Evolutionary conservation across 1,140 invertebrate species (phyloP).

Genomic region (Drosophila dunni): DNA sequence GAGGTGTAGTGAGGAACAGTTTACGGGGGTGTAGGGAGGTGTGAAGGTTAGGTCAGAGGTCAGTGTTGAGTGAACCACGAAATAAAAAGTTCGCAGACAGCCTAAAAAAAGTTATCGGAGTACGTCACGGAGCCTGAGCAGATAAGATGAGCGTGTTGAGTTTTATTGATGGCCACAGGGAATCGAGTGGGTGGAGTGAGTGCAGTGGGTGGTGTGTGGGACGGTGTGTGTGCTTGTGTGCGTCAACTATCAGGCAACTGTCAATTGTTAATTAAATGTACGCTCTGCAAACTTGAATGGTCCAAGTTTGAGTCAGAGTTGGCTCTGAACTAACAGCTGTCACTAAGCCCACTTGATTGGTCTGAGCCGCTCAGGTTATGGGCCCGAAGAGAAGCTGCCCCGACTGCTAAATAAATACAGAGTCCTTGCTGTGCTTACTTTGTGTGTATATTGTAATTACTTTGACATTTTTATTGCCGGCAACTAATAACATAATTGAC

Average conservation of each 20-base stretch:
- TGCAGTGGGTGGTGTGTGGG: neutral
- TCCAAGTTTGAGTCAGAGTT: neutral
- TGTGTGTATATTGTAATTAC: slow-evolving; percentile 66
- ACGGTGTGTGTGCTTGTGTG: slow-evolving; percentile 17
- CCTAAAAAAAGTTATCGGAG: slow-evolving; percentile 21
- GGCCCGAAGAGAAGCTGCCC: neutral
- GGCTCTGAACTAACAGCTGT: slow-evolving; percentile 36
- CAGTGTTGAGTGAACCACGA: slow-evolving; percentile 6
- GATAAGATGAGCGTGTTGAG: slow-evolving; percentile 61
- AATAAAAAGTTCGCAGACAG: slow-evolving; percentile 45
- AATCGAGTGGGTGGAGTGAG: neutral
- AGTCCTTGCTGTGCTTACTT: slow-evolving; percentile 46
- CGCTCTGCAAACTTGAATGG: slow-evolving; percentile 10
- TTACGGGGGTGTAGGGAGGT: neutral
- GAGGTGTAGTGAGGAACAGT: neutral
- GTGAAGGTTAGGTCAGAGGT: neutral
- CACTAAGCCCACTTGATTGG: slow-evolving; percentile 66
- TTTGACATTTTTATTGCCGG: slow-evolving; percentile 73
- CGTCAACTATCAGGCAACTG: slow-evolving; percentile 67
- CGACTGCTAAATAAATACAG: neutral
- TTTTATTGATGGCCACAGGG: slow-evolving; percentile 63
- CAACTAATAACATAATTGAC: slow-evolving; percentile 75
- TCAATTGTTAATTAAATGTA: slow-evolving; percentile 78
- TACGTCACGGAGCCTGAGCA: slow-evolving; percentile 21
- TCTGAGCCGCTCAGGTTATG: slow-evolving; percentile 21